Evolutionary conservation across 1,140 invertebrate genomes (phyloP).

Genomic region (Lucilia sericata): DNA sequence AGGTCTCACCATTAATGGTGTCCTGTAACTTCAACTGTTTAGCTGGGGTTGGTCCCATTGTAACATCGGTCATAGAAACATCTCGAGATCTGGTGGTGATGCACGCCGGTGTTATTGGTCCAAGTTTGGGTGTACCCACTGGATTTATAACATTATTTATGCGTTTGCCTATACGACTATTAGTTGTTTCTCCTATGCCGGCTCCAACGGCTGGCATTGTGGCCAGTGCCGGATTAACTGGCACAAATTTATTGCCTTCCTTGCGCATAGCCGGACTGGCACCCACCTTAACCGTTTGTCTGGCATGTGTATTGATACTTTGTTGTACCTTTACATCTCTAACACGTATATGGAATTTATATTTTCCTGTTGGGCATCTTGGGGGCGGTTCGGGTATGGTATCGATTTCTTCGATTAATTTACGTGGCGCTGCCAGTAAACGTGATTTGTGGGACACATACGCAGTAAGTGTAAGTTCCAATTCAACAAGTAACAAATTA

Average conservation of each 20-base stretch:
- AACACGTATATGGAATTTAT: conserved; percentile 64
- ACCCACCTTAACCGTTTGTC: conserved; percentile 56
- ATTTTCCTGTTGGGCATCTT: conserved; percentile 74
- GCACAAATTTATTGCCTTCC: conserved; percentile 62
- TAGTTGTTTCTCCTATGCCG: conserved; percentile 47
- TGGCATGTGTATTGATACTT: conserved; percentile 55
- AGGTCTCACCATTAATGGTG: not conserved
- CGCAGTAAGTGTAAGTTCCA: conserved; percentile 81
- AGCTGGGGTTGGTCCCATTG: conserved; percentile 15
- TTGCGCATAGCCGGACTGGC: conserved; percentile 65
- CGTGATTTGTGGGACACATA: conserved; percentile 86
- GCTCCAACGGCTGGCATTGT: not conserved
- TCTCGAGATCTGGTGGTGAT: conserved; percentile 18
- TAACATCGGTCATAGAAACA: conserved; percentile 3
- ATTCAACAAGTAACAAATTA: conserved; percentile 79
- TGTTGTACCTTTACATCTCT: conserved; percentile 60
- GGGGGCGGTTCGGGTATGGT: conserved; percentile 73
- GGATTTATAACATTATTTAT: conserved; percentile 60
- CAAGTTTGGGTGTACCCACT: conserved; percentile 52
- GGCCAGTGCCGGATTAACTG: conserved; percentile 50
- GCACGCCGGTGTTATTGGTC: conserved; percentile 9
- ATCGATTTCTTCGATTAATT: conserved; percentile 83
- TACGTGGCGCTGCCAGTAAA: conserved; percentile 78
- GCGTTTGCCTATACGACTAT: conserved; percentile 56
- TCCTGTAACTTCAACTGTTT: conserved; percentile 38